A percentile compares a stretch with the other conserved stretches of the same genome.
Evolutionary conservation across 2,797 vertebrate species (phyloP).

Genomic region (Anisognathus igniventris): DNA sequence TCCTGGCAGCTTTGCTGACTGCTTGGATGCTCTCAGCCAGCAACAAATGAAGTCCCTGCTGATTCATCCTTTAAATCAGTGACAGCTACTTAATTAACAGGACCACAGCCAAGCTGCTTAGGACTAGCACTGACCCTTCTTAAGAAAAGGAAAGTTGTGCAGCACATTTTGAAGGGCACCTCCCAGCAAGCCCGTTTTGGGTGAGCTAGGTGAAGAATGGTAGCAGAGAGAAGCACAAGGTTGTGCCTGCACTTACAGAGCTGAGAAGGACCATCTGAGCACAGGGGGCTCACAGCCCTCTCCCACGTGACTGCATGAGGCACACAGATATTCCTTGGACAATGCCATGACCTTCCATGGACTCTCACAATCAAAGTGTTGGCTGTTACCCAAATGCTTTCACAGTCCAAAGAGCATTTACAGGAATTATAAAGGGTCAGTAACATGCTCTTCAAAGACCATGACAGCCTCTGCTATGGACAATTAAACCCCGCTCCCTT

Average conservation of each 20-base stretch:
- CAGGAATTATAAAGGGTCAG: background rate
- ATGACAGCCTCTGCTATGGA: background rate
- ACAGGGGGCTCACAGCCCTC: background rate
- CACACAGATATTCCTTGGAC: background rate
- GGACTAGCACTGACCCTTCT: background rate
- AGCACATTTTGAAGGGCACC: background rate
- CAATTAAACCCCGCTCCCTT: rapidly evolving
- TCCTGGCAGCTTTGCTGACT: constrained; percentile 1
- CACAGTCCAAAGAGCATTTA: background rate
- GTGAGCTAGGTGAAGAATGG: background rate
- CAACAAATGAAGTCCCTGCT: background rate
- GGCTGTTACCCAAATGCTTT: background rate
- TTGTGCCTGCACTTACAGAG: background rate
- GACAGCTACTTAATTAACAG: constrained; percentile 47
- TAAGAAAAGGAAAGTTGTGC: constrained; percentile 3
- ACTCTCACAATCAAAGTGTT: background rate
- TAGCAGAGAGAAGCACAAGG: background rate
- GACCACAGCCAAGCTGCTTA: constrained; percentile 22
- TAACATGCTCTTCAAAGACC: background rate
- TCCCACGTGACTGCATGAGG: background rate
- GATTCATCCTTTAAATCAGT: constrained; percentile 43
- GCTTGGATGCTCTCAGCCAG: constrained; percentile 7
- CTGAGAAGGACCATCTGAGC: background rate
- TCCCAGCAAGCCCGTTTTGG: background rate
- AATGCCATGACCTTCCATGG: background rate